Conservation (phyloP, 2,888 invertebrate genomes). For the Nipponacmea schrenckii region DNA sequence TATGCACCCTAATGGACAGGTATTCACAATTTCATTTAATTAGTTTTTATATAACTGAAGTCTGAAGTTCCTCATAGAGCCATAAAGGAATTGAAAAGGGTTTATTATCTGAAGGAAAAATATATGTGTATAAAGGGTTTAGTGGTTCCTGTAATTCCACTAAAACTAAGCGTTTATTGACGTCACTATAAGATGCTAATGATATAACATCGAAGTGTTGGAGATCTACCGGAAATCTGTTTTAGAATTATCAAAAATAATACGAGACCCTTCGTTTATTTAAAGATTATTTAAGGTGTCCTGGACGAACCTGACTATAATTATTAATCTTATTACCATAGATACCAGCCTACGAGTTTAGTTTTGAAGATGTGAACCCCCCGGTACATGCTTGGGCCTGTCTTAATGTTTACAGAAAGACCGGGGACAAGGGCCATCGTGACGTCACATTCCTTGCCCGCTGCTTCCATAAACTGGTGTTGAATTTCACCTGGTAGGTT, state of each 20-base stretch:
- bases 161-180: too few relatives aligned
- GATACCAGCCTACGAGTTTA: slow-evolving; percentile 68
- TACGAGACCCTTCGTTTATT: too few relatives aligned
- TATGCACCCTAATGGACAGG: slow-evolving; percentile 69
- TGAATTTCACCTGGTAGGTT: slow-evolving; percentile 67
- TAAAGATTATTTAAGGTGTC: too few relatives aligned
- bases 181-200: too few relatives aligned
- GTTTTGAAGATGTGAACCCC: slow-evolving; percentile 67
- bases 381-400: slow-evolving; percentile 68
- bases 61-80: not conserved
- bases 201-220: too few relatives aligned
- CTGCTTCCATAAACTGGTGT: slow-evolving; percentile 64
- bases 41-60: not conserved
- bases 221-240: too few relatives aligned
- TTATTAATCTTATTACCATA: slow-evolving; percentile 25
- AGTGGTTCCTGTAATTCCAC: not conserved
- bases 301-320: too few relatives aligned
- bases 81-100: not conserved
- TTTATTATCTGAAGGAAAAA: not conserved
- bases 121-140: not conserved
- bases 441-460: slow-evolving; percentile 62
- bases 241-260: not conserved
- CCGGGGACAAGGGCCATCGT: slow-evolving; percentile 46
- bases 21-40: slow-evolving; percentile 29
- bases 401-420: slow-evolving; percentile 55